Evolutionary conservation across 2,797 vertebrate species (phyloP), one percentile per base, ranked within the genome.

Genomic region (Cynodonichthys magdalenae): DNA sequence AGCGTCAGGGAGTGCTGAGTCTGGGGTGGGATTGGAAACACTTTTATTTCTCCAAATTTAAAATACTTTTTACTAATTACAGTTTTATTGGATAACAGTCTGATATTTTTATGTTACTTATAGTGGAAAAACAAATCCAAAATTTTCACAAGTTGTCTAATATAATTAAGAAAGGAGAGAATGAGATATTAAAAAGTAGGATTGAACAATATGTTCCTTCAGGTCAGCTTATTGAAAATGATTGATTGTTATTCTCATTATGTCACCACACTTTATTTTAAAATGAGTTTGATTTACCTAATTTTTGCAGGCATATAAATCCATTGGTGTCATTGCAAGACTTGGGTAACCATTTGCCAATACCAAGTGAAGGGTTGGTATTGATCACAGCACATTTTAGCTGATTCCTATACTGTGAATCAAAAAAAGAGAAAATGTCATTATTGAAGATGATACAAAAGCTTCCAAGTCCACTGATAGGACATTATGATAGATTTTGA

Each of bases 251-350:
- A 6, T 48, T 15, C 15, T 19, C 20, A 5, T 8, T 19, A 46
- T 3, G 15, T 11, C 3, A n/a, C 2, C 18, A 20, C 4, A 2
- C 11, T 14, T n/a, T 15, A 29, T 0, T 6, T 44, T 11, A 0
- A 39, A 0, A 19, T 50, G 42, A 56, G n/a, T 59, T 36, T 2
- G 7, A 3, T 85, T 89, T 55, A 90, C 88, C 82, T 65, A 81
- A 6, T 59, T 50, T 59, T 58, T 55, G 75, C 59, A 45, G 58
- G 69, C 89, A 90, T 51, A 90, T 51, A 66, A 77, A 89, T 65
- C 70, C 80, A 45, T 57, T 42, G 14, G 74, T 82, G 7, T 79
- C 61, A 75, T 86, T 85, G 74, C 89, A 90, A 17, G 63, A 53
- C n/a, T 19, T 63, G 3, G 4, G 0, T n/a, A 47, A 20, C 87